phyloP scores from a whole-genome alignment of 2,797 vertebrate species.

The Bovichtus diacanthus region DNA sequence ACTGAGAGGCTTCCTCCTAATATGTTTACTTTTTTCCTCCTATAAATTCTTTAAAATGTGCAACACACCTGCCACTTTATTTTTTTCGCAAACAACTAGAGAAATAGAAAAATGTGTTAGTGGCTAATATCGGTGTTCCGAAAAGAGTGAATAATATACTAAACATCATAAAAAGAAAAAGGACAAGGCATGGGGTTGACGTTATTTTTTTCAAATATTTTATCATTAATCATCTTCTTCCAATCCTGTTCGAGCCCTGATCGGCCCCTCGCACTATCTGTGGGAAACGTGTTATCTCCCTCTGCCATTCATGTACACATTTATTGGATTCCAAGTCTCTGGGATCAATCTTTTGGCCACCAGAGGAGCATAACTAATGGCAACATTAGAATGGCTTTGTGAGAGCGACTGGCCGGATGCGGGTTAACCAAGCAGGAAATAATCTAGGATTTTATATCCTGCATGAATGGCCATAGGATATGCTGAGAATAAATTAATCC shows the following conservation, averaged over 20 bases:
- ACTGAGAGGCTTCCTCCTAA: background rate
- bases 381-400: slow-evolving; percentile 89
- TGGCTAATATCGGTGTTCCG: background rate
- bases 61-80: background rate
- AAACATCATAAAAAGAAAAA: background rate
- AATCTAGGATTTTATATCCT: slow-evolving; percentile 89
- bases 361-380: slow-evolving; percentile 90
- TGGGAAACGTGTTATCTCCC: slow-evolving; percentile 82
- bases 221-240: slow-evolving; percentile 75
- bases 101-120: background rate
- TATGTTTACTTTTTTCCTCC: background rate
- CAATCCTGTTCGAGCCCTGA: slow-evolving; percentile 75
- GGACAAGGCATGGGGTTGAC: slow-evolving; percentile 22
- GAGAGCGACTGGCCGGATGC: slow-evolving; percentile 86
- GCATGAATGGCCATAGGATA: slow-evolving; percentile 86
- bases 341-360: slow-evolving; percentile 89
- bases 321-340: slow-evolving; percentile 85
- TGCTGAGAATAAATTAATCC: slow-evolving; percentile 87
- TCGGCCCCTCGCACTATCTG: slow-evolving; percentile 70
- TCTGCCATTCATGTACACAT: slow-evolving; percentile 86
- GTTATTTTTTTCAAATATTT: slow-evolving; percentile 67
- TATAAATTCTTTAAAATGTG: background rate
- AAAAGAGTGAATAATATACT: background rate
- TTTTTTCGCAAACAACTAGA: background rate
- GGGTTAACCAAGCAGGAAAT: slow-evolving; percentile 89